A percentile compares a stretch with the other conserved stretches of the same genome.
phyloP scores from a whole-genome alignment of 2,888 invertebrate genomes.

The Hipparchia sbordonii region DNA sequence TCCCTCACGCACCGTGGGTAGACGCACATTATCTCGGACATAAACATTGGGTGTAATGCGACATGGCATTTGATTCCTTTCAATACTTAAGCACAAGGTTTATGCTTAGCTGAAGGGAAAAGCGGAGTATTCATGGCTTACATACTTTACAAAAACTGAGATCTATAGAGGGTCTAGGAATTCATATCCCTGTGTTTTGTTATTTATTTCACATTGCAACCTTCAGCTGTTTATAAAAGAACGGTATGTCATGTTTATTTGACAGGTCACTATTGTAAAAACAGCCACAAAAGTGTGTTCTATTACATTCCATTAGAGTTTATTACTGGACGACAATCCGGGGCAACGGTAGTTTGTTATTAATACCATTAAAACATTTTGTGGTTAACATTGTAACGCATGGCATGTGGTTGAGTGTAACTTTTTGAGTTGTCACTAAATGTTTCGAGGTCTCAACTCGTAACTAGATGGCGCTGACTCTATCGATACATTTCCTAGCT shows the following conservation, averaged over 20 bases:
- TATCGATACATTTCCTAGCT: no score
- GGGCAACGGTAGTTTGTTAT: constrained; percentile 3
- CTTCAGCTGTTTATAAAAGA: not conserved
- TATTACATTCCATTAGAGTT: not conserved
- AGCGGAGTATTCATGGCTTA: no score
- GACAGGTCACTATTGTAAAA: not conserved
- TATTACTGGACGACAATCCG: constrained; percentile 3
- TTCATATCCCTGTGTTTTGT: not conserved
- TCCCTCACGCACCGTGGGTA: not conserved
- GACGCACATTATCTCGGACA: not conserved
- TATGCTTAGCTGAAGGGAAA: no score
- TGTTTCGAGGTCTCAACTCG: not conserved
- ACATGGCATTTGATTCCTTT: not conserved
- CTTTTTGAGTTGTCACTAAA: not conserved
- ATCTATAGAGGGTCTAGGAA: not conserved
- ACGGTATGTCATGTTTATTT: not conserved
- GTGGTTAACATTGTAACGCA: constrained; percentile 27
- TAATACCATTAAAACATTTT: constrained; percentile 20
- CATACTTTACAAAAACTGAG: no score
- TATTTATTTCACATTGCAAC: constrained; percentile 7
- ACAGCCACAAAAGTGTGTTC: not conserved
- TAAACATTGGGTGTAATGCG: not conserved
- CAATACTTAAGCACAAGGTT: not conserved
- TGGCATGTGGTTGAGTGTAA: constrained; percentile 22
- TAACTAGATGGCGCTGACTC: not conserved